Evolutionary conservation across 2,888 invertebrate genomes (phyloP).

Genomic region (Aromia moschata): DNA sequence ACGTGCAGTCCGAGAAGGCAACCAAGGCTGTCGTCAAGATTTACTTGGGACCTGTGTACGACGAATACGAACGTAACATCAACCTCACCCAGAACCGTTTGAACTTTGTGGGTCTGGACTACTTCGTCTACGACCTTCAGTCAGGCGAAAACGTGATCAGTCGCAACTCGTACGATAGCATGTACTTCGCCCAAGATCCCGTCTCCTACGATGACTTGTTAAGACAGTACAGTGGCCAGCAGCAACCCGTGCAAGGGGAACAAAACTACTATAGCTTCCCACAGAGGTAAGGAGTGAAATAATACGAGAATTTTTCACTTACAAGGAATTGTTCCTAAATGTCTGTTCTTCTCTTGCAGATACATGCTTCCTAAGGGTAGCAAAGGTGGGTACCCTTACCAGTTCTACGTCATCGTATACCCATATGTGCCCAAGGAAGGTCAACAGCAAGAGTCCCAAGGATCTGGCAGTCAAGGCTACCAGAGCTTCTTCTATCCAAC

Average conservation of each 20-base stretch:
- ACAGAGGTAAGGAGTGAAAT: slow-evolving; percentile 61
- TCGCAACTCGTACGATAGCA: slow-evolving; percentile 74
- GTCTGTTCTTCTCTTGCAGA: slow-evolving; percentile 41
- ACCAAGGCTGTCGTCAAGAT: slow-evolving; percentile 69
- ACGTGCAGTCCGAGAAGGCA: slow-evolving; percentile 68
- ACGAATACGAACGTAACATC: slow-evolving; percentile 66
- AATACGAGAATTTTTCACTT: slow-evolving; percentile 13
- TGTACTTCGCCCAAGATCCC: slow-evolving; percentile 71
- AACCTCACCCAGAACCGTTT: slow-evolving; percentile 67
- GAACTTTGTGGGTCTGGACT: slow-evolving; percentile 71
- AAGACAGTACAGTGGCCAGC: slow-evolving; percentile 61
- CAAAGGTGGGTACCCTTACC: slow-evolving; percentile 69
- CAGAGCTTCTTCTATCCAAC: slow-evolving; percentile 13
- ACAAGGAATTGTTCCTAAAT: slow-evolving; percentile 9
- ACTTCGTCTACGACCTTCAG: slow-evolving; percentile 68
- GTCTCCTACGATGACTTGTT: slow-evolving; percentile 72
- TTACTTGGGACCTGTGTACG: slow-evolving; percentile 76
- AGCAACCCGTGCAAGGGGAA: slow-evolving; percentile 53
- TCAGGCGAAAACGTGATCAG: slow-evolving; percentile 73
- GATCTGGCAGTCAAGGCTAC: slow-evolving; percentile 32
- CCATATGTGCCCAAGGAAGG: slow-evolving; percentile 58
- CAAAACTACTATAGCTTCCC: slow-evolving; percentile 76
- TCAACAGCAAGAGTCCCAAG: slow-evolving; percentile 56
- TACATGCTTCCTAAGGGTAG: slow-evolving; percentile 77
- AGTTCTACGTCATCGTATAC: slow-evolving; percentile 65